phyloP scores from a whole-genome alignment of 2,888 invertebrate genomes.

The Drosophila demipolita region DNA sequence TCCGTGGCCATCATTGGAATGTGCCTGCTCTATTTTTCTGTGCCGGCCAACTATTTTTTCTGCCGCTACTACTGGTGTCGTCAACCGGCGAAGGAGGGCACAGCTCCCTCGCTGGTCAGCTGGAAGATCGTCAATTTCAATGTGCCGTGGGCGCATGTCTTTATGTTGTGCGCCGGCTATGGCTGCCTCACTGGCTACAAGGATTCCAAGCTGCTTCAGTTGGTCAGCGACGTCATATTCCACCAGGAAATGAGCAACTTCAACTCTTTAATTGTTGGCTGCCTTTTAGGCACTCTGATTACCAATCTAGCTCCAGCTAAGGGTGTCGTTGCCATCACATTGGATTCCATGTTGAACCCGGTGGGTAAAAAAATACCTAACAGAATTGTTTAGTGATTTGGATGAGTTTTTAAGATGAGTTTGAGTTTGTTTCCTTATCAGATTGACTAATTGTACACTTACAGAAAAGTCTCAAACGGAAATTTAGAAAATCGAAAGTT shows the following conservation, averaged over 20 bases:
- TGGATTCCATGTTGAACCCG: constrained; percentile 2
- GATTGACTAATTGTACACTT: no score
- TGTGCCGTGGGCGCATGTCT: constrained; percentile 55
- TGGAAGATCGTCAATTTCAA: constrained; percentile 49
- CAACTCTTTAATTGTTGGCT: neutral
- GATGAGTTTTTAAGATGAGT: no score
- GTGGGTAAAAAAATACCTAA: constrained; percentile 21
- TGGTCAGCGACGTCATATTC: constrained; percentile 5
- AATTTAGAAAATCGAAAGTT: no score
- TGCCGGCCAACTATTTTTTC: constrained; percentile 58
- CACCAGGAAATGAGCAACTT: rapidly evolving
- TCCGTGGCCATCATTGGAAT: constrained; percentile 35
- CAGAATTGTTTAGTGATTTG: no score
- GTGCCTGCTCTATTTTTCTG: constrained; percentile 24
- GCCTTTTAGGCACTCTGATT: constrained; percentile 11
- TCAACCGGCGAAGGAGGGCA: constrained; percentile 21
- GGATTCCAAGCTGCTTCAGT: constrained; percentile 9
- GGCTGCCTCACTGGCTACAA: constrained; percentile 8
- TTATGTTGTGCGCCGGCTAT: constrained; percentile 48
- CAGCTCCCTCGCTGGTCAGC: constrained; percentile 37
- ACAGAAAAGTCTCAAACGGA: no score
- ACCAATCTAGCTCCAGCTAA: constrained; percentile 40
- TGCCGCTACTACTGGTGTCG: constrained; percentile 60
- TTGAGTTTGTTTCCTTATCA: no score
- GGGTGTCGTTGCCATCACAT: neutral